phyloP scores from a whole-genome alignment of 2,888 invertebrate species.

The Pristionchus maxplancki region DNA sequence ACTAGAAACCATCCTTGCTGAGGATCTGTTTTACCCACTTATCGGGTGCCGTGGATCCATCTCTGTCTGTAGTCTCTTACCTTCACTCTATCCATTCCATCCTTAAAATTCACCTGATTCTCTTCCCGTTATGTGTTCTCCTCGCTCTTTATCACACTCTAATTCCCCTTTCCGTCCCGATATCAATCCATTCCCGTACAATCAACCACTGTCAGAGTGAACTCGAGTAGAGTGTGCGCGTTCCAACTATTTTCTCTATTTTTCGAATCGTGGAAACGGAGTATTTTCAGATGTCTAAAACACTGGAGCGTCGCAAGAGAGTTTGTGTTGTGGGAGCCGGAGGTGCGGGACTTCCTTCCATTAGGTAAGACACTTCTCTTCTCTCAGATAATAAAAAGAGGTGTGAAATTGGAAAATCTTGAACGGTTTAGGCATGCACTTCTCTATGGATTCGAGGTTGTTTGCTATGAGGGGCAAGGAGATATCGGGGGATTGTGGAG shows the following conservation, averaged over 20 bases:
- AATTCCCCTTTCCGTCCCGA: not conserved
- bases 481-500: constrained; percentile 77
- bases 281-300: not conserved
- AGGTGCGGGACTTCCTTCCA: constrained; percentile 35
- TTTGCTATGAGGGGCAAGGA: constrained; percentile 76
- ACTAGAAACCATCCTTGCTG: not conserved
- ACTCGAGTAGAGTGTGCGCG: not conserved
- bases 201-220: not conserved
- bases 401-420: not conserved
- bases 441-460: constrained; percentile 69
- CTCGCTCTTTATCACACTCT: not conserved
- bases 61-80: not conserved
- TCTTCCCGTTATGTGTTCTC: not conserved
- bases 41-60: not conserved
- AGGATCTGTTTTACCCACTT: too few species aligned
- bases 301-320: not conserved
- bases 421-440: constrained; percentile 60
- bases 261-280: not conserved
- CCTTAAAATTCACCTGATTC: not conserved
- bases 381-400: not conserved
- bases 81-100: not conserved
- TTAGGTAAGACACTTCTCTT: too few species aligned
- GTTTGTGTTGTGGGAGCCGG: constrained; percentile 48
- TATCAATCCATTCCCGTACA: not conserved
- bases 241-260: not conserved